A percentile compares a stretch with the other conserved stretches of the same genome.
Conservation (phyloP, 2,888 invertebrate species). For the Brenthis hecate region DNA sequence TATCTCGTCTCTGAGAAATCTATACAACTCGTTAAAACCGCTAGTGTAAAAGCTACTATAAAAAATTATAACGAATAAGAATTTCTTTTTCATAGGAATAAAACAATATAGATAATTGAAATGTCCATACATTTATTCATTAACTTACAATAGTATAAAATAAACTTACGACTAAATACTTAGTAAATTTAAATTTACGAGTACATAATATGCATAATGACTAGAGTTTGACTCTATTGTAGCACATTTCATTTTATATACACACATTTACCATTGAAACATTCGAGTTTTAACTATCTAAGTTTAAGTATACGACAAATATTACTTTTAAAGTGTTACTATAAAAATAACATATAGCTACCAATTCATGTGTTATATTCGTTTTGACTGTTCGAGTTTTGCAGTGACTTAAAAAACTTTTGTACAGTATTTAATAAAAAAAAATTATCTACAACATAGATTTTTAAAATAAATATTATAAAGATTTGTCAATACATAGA, state of each 20-base stretch:
- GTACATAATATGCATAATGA: constrained; percentile 45
- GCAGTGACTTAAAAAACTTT: too few species aligned
- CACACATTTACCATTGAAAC: constrained; percentile 13
- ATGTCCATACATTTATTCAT: constrained; percentile 43
- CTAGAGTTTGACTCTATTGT: constrained; percentile 68
- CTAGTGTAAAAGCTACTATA: too few species aligned
- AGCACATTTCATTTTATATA: constrained; percentile 50
- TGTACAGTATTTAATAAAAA: too few species aligned
- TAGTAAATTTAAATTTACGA: constrained; percentile 39
- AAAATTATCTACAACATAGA: too few species aligned
- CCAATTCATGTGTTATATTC: too few species aligned
- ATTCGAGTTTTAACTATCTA: not conserved
- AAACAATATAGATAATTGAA: constrained; percentile 27
- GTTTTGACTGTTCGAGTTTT: too few species aligned
- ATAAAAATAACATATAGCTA: not conserved
- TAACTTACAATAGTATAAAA: constrained; percentile 40
- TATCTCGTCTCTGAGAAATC: too few species aligned
- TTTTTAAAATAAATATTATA: too few species aligned
- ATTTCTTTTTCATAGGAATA: not conserved
- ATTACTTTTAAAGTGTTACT: not conserved
- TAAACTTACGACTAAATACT: constrained; percentile 29
- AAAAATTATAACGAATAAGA: too few species aligned
- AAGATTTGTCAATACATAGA: too few species aligned
- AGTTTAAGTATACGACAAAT: not conserved
- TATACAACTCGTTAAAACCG: too few species aligned